Conservation (phyloP, 2,888 invertebrate genomes). For the Scaeva pyrastri region DNA sequence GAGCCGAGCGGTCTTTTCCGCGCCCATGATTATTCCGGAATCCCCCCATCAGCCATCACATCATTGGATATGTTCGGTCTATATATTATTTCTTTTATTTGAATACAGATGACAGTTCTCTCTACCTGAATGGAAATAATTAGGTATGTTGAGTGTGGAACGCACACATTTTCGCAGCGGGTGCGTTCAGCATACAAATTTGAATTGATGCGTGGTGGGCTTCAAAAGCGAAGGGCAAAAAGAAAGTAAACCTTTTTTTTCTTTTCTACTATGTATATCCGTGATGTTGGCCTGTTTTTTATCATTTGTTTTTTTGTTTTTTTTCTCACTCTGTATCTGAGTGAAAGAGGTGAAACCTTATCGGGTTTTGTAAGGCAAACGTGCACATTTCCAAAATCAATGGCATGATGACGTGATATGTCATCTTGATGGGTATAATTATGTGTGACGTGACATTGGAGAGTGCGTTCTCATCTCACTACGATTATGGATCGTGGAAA, state of each 20-base stretch:
- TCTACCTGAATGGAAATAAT: slow-evolving; percentile 31
- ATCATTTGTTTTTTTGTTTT: no score
- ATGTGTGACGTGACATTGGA: slow-evolving; percentile 27
- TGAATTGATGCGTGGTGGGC: slow-evolving; percentile 52
- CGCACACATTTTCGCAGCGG: slow-evolving; percentile 39
- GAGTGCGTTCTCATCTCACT: slow-evolving; percentile 20
- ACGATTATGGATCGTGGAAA: slow-evolving; percentile 2
- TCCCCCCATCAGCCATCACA: slow-evolving; percentile 29
- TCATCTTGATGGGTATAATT: slow-evolving; percentile 2
- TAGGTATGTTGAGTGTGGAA: slow-evolving; percentile 9
- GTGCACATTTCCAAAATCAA: slow-evolving; percentile 18
- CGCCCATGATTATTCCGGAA: slow-evolving; percentile 69
- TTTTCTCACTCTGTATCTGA: no score
- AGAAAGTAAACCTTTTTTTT: slow-evolving; percentile 60
- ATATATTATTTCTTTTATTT: slow-evolving; percentile 57
- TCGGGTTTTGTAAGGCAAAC: slow-evolving; percentile 15
- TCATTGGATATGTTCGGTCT: slow-evolving; percentile 36
- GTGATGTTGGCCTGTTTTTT: slow-evolving; percentile 44
- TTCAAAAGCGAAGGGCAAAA: slow-evolving; percentile 61
- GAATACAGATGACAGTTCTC: slow-evolving; percentile 60
- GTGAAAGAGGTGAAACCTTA: slow-evolving; percentile 68
- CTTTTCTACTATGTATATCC: slow-evolving; percentile 24
- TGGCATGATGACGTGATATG: slow-evolving; percentile 18
- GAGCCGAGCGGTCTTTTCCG: slow-evolving; percentile 42
- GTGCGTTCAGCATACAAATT: slow-evolving; percentile 62